A percentile compares a stretch with the other conserved stretches of the same genome.
Conservation (phyloP, 2,888 invertebrate genomes). For the Monoplex corrugatus region DNA sequence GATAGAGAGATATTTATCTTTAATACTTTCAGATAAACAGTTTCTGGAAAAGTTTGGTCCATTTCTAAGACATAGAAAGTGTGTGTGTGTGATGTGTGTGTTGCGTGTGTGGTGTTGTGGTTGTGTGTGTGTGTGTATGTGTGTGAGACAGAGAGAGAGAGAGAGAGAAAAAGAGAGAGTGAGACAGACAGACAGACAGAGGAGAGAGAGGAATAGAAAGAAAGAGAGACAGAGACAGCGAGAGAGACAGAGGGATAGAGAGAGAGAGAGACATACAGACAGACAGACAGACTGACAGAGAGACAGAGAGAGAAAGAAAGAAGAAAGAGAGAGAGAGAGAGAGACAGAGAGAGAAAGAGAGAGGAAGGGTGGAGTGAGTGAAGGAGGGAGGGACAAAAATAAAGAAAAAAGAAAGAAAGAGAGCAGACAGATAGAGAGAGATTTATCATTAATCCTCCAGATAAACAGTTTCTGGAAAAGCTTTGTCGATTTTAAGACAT, state of each 20-base stretch:
- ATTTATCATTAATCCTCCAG: too few relatives aligned
- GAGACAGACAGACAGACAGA: not conserved
- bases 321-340: not conserved
- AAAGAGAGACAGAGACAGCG: not conserved
- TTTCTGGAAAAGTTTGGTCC: too few relatives aligned
- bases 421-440: not conserved
- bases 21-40: too few relatives aligned
- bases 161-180: not conserved
- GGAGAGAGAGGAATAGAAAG: not conserved
- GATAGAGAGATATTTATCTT: not conserved
- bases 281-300: not conserved
- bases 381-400: not conserved
- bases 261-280: conserved; percentile 1
- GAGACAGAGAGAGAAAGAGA: not conserved
- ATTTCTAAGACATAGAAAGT: too few relatives aligned
- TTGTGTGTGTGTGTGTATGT: too few relatives aligned
- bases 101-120: too few relatives aligned
- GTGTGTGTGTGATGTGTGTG: too few relatives aligned
- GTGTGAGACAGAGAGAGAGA: not conserved
- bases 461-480: too few relatives aligned
- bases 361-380: not conserved
- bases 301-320: not conserved
- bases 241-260: not conserved
- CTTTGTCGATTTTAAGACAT: not conserved
- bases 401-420: not conserved